Base-by-base conservation (phyloP, 2,113 vertebrate genomes). In the Phasianus colchicus region DNA sequence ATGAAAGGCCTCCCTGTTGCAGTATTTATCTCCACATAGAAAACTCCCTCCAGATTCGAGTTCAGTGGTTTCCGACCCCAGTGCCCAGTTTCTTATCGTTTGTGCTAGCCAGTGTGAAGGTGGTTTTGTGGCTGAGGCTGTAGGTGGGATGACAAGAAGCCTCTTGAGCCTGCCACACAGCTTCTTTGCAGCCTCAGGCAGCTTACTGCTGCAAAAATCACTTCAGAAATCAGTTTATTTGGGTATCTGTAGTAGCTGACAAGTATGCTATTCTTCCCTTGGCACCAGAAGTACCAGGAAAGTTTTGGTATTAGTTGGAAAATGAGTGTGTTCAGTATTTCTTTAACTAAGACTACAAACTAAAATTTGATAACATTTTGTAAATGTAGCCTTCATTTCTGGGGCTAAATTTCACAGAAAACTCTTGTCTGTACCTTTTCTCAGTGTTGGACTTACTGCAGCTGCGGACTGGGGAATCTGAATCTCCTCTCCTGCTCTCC, bases 151-250 rank as follows among this genome's bases (percentile, higher is more conserved):
- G 5, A 25, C 0, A 0, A 55, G 42, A 38, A 60, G 32, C 58
- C 24, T 32, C 13, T 58, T 1, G 2, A 75, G 52, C 32, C 47
- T 89, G n/a, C 24, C 32, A 6, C 20, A 5, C 17, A 42, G 13
- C 29, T 74, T 82, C 42, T 81, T 40, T 82, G 47, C 52, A 78
- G 43, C 54, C 34, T 78, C 1, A 1, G 52, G 32, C 21, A 76
- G 55, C 10, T 50, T 58, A 27, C 14, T 67, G 27, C 48, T 67
- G 60, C n/a, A 83, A 19, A 54, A 88, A 20, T 29, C 1, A 29
- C 65, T 91, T 80, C 43, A 85, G 67, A 75, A 50, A n/a, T 91
- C 27, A 3, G 6, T 60, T 91, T 73, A 29, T 25, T 48, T 91
- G 48, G 9, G 10, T 64, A 89, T 91, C 57, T 87, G 16, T 66